Percentiles rank a stretch among this genome's conserved stretches.
Conservation (phyloP, 2,888 invertebrate species). For the Xylota segnis region DNA sequence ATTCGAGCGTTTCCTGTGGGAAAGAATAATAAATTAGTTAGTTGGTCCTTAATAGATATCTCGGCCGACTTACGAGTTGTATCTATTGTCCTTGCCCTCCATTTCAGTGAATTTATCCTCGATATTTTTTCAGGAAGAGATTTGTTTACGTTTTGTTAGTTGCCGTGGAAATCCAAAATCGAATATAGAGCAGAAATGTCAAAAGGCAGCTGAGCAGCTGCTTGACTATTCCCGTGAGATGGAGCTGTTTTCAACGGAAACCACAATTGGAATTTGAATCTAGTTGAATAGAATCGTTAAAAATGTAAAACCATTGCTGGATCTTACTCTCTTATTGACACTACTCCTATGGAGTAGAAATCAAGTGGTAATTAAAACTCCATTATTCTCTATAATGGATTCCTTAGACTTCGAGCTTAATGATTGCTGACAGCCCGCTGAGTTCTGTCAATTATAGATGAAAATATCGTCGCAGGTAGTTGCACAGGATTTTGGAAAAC, state of each 20-base stretch:
- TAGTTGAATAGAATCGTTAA: too few species aligned
- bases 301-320: too few species aligned
- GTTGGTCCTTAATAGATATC: not conserved
- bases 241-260: not conserved
- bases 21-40: not conserved
- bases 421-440: too few species aligned
- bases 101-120: conserved; percentile 67
- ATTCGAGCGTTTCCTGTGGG: conserved; percentile 80
- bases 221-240: not conserved
- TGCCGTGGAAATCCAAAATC: conserved; percentile 36
- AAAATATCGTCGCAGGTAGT: too few species aligned
- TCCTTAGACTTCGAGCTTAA: too few species aligned
- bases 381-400: too few species aligned
- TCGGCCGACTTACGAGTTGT: conserved; percentile 80
- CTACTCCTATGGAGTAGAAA: too few species aligned
- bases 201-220: conserved; percentile 30
- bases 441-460: too few species aligned
- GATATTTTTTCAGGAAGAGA: conserved; percentile 59
- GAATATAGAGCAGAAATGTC: conserved; percentile 11
- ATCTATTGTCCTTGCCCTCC: conserved; percentile 82
- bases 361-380: too few species aligned
- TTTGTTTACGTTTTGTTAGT: conserved; percentile 65
- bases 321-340: too few species aligned
- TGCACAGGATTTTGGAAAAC: too few species aligned
- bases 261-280: not conserved